Percentiles rank a stretch among this genome's conserved stretches.
Evolutionary conservation across 2,888 invertebrate genomes (phyloP).

Genomic region (Drosophila incognita): DNA sequence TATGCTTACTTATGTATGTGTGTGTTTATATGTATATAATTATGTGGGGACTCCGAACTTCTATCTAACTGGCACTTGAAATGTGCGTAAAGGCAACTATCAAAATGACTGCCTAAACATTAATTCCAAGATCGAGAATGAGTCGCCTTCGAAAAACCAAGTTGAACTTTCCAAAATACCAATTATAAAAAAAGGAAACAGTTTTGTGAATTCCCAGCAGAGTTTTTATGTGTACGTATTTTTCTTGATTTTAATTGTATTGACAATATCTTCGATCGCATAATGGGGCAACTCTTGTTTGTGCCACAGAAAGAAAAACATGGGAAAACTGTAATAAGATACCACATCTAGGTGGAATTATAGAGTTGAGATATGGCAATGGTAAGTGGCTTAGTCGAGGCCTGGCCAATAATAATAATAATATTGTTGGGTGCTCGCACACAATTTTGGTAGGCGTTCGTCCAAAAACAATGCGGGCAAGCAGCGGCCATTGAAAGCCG

Average conservation of each 20-base stretch:
- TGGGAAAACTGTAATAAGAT: neutral
- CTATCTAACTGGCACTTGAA: slow-evolving; percentile 7
- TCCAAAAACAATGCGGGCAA: slow-evolving; percentile 58
- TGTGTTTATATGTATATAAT: neutral
- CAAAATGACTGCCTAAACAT: too few relatives aligned
- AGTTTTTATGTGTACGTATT: neutral
- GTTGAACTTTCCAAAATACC: neutral
- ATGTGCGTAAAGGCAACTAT: neutral
- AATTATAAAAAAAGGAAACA: neutral
- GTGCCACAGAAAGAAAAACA: neutral
- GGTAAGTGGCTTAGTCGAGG: slow-evolving; percentile 63
- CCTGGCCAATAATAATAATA: slow-evolving; percentile 75
- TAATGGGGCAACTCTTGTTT: neutral
- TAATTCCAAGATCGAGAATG: neutral
- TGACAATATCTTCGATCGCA: neutral
- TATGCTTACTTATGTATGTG: neutral
- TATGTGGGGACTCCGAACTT: neutral
- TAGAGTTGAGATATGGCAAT: slow-evolving; percentile 10
- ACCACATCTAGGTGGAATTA: slow-evolving; percentile 20
- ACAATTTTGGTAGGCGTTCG: slow-evolving; percentile 47
- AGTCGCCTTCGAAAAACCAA: neutral
- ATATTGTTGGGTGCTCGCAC: slow-evolving; percentile 67
- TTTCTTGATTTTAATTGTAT: neutral
- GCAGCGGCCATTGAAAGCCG: slow-evolving; percentile 55
- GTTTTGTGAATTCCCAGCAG: neutral